These are phyloP conservation scores for Mobula hypostoma DNA, from an alignment of 2,113 vertebrate genomes.

Conservation along the genomic window DNA sequence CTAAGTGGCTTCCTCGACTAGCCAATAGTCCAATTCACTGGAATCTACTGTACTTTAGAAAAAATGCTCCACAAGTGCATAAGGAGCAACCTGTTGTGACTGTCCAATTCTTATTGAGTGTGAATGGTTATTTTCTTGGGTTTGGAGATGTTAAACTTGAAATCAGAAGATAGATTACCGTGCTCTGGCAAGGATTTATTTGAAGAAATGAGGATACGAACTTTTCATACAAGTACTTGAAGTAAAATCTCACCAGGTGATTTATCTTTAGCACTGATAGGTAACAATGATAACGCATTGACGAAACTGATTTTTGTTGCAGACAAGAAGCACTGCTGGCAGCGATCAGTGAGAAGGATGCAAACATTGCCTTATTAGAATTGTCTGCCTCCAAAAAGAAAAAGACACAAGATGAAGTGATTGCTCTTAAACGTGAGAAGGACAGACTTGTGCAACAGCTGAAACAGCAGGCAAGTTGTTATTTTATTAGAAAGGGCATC, in stretches of 20 bases:
- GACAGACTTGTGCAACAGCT: conserved; percentile 95
- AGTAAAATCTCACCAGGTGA: neutral
- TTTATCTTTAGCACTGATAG: neutral
- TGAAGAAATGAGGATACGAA: neutral
- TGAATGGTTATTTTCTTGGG: too few relatives aligned
- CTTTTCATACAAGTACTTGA: neutral
- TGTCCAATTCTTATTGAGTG: neutral
- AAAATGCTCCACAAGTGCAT: neutral
- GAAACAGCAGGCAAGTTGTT: conserved; percentile 83
- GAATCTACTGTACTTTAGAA: neutral
- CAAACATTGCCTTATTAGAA: conserved; percentile 95
- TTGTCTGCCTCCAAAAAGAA: conserved; percentile 97
- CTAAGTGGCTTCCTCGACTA: too few relatives aligned
- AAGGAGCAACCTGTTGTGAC: too few relatives aligned
- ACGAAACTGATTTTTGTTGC: conserved; percentile 39
- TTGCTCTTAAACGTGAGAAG: conserved; percentile 88
- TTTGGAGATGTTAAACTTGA: neutral
- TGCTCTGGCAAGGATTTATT: neutral
- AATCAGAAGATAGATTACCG: neutral
- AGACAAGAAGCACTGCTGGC: conserved; percentile 96
- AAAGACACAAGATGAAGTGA: conserved; percentile 96
- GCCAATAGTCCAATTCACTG: too few relatives aligned
- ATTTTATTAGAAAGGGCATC: conserved; percentile 42
- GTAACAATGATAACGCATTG: neutral
- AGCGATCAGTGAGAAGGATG: conserved; percentile 98